Evolutionary conservation across 2,888 invertebrate species (phyloP).

Genomic region (Tinea pellionella): DNA sequence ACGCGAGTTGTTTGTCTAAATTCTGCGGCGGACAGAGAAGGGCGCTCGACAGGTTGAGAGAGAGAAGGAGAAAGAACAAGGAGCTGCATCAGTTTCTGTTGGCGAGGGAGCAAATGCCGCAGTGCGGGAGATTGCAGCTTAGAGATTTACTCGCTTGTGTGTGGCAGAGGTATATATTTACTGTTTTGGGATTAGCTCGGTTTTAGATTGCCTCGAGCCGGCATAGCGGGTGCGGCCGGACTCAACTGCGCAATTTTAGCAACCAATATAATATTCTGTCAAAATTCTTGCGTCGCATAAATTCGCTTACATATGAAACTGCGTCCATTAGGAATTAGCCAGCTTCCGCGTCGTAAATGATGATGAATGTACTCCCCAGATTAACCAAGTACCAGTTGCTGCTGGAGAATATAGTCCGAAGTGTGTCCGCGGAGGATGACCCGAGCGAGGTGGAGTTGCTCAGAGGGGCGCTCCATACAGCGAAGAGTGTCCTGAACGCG

Average conservation of each 20-base stretch:
- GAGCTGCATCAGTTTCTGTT: conserved; percentile 82
- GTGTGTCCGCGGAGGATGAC: conserved; percentile 30
- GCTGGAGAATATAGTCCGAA: conserved; percentile 51
- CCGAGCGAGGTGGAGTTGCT: conserved; percentile 30
- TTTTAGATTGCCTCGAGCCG: too few species aligned
- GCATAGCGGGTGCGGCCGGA: too few species aligned
- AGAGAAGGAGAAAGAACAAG: conserved; percentile 81
- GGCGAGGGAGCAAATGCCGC: conserved; percentile 82
- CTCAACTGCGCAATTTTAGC: too few species aligned
- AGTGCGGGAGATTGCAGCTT: conserved; percentile 85
- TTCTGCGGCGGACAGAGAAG: conserved; percentile 86
- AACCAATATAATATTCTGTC: too few species aligned
- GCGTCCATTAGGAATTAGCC: too few species aligned
- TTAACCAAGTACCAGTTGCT: conserved; percentile 62
- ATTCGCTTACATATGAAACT: too few species aligned
- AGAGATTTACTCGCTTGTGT: conserved; percentile 77
- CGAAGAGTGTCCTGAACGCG: conserved; percentile 51
- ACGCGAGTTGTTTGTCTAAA: conserved; percentile 77
- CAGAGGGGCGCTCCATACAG: conserved; percentile 38
- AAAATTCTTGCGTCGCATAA: too few species aligned
- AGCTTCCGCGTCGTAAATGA: neutral
- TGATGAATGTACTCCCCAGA: conserved; percentile 24
- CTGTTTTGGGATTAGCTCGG: too few species aligned
- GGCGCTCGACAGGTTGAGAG: conserved; percentile 83
- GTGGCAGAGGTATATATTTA: conserved; percentile 60